phyloP scores from a whole-genome alignment of 2,888 invertebrate species.

The Netelia melanura region DNA sequence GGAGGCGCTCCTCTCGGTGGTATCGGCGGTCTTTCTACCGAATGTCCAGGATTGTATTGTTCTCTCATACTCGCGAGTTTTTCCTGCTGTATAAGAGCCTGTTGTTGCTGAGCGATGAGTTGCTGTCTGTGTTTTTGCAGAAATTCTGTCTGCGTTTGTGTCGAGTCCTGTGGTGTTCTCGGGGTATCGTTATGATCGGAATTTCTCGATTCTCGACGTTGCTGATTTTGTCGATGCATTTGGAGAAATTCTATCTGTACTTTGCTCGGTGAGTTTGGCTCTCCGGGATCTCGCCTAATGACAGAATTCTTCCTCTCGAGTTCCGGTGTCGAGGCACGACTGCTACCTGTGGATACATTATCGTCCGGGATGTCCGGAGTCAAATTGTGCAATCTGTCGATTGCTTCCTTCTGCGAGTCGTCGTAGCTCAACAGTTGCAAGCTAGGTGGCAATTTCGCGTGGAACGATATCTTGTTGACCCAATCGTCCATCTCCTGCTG shows the following conservation, averaged over 20 bases:
- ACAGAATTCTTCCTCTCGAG: conserved; percentile 84
- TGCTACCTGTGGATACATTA: conserved; percentile 83
- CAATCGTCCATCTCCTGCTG: conserved; percentile 93
- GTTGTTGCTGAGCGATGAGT: conserved; percentile 83
- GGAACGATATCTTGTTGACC: conserved; percentile 97
- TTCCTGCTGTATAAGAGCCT: conserved; percentile 79
- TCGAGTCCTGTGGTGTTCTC: conserved; percentile 49
- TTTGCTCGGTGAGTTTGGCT: conserved; percentile 77
- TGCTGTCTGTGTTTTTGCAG: conserved; percentile 85
- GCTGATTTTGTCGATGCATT: conserved; percentile 81
- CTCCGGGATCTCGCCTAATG: conserved; percentile 80
- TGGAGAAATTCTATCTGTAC: conserved; percentile 82
- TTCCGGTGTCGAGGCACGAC: conserved; percentile 85
- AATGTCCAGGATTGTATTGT: conserved; percentile 70
- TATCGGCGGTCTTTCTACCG: conserved; percentile 86
- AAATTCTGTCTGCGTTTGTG: conserved; percentile 86
- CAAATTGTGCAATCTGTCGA: conserved; percentile 76
- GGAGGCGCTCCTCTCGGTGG: conserved; percentile 88
- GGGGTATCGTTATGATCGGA: conserved; percentile 71
- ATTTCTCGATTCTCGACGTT: conserved; percentile 81
- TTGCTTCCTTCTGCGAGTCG: conserved; percentile 85
- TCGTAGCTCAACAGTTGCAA: conserved; percentile 95
- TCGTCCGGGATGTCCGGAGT: conserved; percentile 80
- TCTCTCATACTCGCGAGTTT: conserved; percentile 76
- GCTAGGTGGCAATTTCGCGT: conserved; percentile 95